Evolutionary conservation across 2,113 vertebrate genomes (phyloP), one percentile per base, ranked within the genome.

Genomic region (Calidris pygmaea): DNA sequence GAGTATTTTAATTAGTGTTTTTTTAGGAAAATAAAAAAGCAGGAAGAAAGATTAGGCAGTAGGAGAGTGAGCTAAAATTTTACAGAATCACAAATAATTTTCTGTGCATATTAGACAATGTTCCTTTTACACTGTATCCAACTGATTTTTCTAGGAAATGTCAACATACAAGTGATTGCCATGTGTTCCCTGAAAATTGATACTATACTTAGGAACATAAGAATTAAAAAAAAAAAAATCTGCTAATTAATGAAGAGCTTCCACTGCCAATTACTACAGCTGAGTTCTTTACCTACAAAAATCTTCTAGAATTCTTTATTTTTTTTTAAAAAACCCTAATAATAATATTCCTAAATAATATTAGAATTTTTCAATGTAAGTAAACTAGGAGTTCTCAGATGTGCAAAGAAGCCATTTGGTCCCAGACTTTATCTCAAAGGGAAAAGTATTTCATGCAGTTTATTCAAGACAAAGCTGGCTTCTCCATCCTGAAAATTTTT

Each of bases 391-490:
- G 60, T 53, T 63, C 96, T 97, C 92, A 95, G 94, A 97, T 94
- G 93, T 95, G 97, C 90, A 96, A 93, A 92, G 75, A 32, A 90
- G 89, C 52, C 4, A 12, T 91, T 95, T 94, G 93, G 95, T 97
- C 96, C 90, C 97, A 97, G 97, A 97, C 91, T 59, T 95, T 95
- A 93, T 94, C 95, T 97, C 95, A 97, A 96, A 98, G 96, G 96
- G 98, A 98, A 94, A 93, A 98, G 93, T 67, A 92, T 97, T 97
- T 96, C 95, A 96, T 96, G 97, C 97, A 97, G 95, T 96, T 98
- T 91, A 95, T 95, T 92, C 97, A 98, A 98, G 98, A 98, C 98
- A 98, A 96, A 98, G 96, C 96, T 98, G 98, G 97, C 98, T 97
- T 98, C 95, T 98, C 88, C 60, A 84, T 90, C 95, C 92, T 92